Conservation (phyloP, 2,888 invertebrate species). For the Erebia ligea region DNA sequence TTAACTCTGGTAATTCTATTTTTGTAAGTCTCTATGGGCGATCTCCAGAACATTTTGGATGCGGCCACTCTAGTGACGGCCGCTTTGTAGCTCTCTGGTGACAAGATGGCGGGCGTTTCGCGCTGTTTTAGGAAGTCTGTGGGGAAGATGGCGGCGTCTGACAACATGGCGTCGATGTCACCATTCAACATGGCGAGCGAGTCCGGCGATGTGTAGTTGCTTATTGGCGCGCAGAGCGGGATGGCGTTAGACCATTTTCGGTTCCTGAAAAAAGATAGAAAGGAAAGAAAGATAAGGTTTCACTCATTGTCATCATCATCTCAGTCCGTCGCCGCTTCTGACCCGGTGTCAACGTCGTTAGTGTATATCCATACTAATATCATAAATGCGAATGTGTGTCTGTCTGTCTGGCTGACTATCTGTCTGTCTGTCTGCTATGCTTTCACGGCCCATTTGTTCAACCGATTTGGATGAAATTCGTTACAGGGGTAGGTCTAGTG, state of each 20-base stretch:
- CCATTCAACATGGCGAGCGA: slow-evolving; percentile 70
- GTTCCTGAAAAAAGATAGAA: slow-evolving; percentile 75
- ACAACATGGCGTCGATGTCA: slow-evolving; percentile 77
- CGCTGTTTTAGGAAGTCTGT: slow-evolving; percentile 67
- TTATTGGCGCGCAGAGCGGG: slow-evolving; percentile 86
- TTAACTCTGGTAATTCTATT: slow-evolving; percentile 73
- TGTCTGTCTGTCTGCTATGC: no score
- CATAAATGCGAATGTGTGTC: no score
- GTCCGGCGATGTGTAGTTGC: slow-evolving; percentile 70
- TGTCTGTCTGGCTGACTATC: no score
- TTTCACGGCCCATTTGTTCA: no score
- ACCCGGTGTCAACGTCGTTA: no score
- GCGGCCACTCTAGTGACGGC: slow-evolving; percentile 73
- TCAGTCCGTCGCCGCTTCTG: no score
- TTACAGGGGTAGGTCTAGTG: no score
- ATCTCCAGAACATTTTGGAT: slow-evolving; percentile 60
- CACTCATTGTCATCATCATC: background rate
- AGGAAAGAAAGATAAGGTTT: background rate
- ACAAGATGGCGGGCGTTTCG: slow-evolving; percentile 73
- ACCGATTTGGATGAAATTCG: no score
- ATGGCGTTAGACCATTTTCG: slow-evolving; percentile 95
- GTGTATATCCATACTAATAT: no score
- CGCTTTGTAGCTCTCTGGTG: slow-evolving; percentile 71
- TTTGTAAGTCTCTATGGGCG: slow-evolving; percentile 69
- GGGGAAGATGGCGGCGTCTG: slow-evolving; percentile 60